A percentile compares a stretch with the other conserved stretches of the same genome.
Evolutionary conservation across 2,888 invertebrate species (phyloP).

Genomic region (Drosophila silvestris): DNA sequence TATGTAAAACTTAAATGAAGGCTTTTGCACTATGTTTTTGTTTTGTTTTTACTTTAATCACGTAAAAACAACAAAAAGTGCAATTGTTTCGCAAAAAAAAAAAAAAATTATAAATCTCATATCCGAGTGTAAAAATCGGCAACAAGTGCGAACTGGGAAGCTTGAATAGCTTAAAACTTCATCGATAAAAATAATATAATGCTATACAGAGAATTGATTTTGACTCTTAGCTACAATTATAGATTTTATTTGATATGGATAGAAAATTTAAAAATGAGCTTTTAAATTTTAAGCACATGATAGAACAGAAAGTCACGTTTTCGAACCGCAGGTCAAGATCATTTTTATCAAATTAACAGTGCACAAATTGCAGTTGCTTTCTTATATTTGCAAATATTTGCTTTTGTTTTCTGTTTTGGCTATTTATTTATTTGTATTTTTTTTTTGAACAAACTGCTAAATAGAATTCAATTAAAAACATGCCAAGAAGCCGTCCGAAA

Average conservation of each 20-base stretch:
- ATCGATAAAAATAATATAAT: slow-evolving; percentile 4
- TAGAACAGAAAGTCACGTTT: slow-evolving; percentile 23
- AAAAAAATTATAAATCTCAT: slow-evolving; percentile 8
- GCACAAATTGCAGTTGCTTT: slow-evolving; percentile 38
- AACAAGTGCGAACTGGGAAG: slow-evolving; percentile 10
- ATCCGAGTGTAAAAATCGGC: slow-evolving; percentile 25
- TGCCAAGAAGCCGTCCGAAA: slow-evolving; percentile 52
- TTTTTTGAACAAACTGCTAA: slow-evolving; percentile 15
- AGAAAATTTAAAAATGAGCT: not conserved
- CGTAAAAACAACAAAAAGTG: slow-evolving; percentile 31
- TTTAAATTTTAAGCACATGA: slow-evolving; percentile 15
- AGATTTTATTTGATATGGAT: not conserved
- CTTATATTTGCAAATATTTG: slow-evolving; percentile 19
- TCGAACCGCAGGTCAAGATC: slow-evolving; percentile 47
- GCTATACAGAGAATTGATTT: not conserved
- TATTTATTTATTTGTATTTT: not conserved
- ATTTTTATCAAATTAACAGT: slow-evolving; percentile 47
- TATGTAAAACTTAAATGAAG: slow-evolving; percentile 34
- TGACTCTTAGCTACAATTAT: not conserved
- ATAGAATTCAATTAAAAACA: slow-evolving; percentile 64
- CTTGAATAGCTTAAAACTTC: slow-evolving; percentile 9
- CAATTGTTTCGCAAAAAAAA: slow-evolving; percentile 11
- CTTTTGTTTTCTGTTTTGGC: not conserved
- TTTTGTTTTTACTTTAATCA: slow-evolving; percentile 44
- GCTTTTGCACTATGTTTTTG: slow-evolving; percentile 23